These are phyloP conservation scores for Acrocephalus scirpaceus DNA, from an alignment of 2,797 vertebrate species.

Conservation along the genomic window DNA sequence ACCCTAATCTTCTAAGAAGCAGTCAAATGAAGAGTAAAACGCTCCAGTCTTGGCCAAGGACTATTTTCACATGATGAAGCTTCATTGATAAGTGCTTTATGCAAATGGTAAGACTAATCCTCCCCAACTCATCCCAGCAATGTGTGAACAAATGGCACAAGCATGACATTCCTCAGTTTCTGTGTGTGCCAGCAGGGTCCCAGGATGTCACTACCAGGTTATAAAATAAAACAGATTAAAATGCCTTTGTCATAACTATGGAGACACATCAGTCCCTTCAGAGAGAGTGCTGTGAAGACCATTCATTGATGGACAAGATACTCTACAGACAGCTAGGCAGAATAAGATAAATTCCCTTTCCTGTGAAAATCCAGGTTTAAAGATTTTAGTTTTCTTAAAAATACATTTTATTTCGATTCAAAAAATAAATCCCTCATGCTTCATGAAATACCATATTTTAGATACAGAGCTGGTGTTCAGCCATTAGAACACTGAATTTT, in stretches of 20 bases:
- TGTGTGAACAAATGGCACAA: slow-evolving; percentile 51
- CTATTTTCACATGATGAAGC: not conserved
- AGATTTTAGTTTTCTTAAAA: not conserved
- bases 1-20: not conserved
- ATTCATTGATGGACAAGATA: not conserved
- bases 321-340: not conserved
- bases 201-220: slow-evolving; percentile 8
- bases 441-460: not conserved
- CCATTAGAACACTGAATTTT: not conserved
- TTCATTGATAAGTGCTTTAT: slow-evolving; percentile 24
- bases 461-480: not conserved
- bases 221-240: slow-evolving; percentile 47
- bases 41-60: not conserved
- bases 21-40: not conserved
- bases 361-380: not conserved
- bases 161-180: slow-evolving; percentile 41
- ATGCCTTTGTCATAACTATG: slow-evolving; percentile 23
- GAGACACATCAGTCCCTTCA: not conserved
- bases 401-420: rapidly evolving
- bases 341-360: not conserved
- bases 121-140: slow-evolving; percentile 7
- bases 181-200: slow-evolving; percentile 1
- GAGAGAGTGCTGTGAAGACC: not conserved
- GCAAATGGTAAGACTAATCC: slow-evolving; percentile 10
- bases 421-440: not conserved